Conservation (phyloP, 37 sponge, comb jelly and placozoan species). For the Ianthella basta region DNA sequence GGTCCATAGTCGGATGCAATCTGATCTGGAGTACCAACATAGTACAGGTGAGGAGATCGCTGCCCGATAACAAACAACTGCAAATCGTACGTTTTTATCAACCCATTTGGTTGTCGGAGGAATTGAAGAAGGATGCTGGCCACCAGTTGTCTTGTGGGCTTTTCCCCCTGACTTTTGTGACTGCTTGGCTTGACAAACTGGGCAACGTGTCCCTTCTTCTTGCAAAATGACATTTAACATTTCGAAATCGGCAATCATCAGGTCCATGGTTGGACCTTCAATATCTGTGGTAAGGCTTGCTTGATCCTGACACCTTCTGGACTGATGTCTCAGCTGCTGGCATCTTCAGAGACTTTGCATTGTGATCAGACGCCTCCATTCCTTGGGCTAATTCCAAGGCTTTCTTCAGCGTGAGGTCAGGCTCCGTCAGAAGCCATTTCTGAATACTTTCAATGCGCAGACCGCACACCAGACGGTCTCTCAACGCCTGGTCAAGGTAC, state of each 20-base stretch:
- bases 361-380: too few relatives aligned
- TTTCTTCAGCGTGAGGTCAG: conserved; percentile 20
- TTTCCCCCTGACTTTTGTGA: neutral
- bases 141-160: too few relatives aligned
- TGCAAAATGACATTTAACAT: conserved; percentile 32
- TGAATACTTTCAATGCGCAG: neutral
- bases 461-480: conserved; percentile 1
- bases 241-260: neutral
- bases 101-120: too few relatives aligned
- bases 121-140: too few relatives aligned
- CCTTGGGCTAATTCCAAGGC: conserved; percentile 28
- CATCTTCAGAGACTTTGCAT: too few relatives aligned
- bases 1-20: too few relatives aligned
- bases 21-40: too few relatives aligned
- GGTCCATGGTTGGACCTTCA: neutral
- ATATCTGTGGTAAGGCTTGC: neutral
- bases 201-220: conserved; percentile 40
- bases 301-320: neutral
- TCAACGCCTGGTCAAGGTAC: conserved; percentile 14
- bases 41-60: too few relatives aligned
- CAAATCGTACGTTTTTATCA: too few relatives aligned
- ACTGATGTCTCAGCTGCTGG: too few relatives aligned
- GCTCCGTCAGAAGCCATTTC: neutral
- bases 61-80: too few relatives aligned
- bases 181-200: conserved; percentile 17